Base-by-base conservation (phyloP, 2,113 vertebrate genomes). In the Grus americana region DNA sequence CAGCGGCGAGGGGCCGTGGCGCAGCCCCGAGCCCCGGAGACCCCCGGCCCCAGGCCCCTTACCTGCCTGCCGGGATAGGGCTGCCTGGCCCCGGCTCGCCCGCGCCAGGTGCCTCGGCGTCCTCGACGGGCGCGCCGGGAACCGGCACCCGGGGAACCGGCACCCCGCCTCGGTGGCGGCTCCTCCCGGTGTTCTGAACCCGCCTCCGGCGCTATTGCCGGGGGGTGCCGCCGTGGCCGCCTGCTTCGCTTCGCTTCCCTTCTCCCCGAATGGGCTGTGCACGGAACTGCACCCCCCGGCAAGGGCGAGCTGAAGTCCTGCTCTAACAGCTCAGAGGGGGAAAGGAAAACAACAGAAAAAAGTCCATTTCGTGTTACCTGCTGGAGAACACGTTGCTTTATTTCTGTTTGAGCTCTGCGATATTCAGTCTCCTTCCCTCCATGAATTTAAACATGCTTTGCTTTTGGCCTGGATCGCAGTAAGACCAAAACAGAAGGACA, bases 281-380 rank as follows among this genome's bases (percentile, higher is more conserved):
- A 4, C 17, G 8, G 55, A n/a, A 14, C 36, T 5, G 26, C n/a
- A 10, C 7, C 4, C 8, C 12, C 12, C 5, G 8, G 29, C 2
- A 8, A 32, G 7, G 18, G 34, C 18, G 29, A 65, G 50, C 30
- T 8, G 11, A 22, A 23, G 5, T 70, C 61, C 78, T 12, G 75
- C 75, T 29, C 7, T 6, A 3, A 3, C 16, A 4, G 55, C 32
- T 57, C 67, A 2, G 3, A 29, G 40, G 14, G 27, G 17, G 40
- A 44, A 38, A 21, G 34, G 44, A 55, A 63, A 79, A 26, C 27
- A 61, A 10, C 16, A 15, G 5, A 1, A 7, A 22, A 10, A 36
- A 36, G 30, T 19, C 65, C 30, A 5, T 50, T 8, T 36, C 18
- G 10, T 21, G 46, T 30, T 62, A 88, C 36, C 74, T 73, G 30